A percentile compares a stretch with the other conserved stretches of the same genome.
These are phyloP conservation scores for Benitochromis conjunctus DNA, from an alignment of 2,113 vertebrate species.

Conservation along the genomic window DNA sequence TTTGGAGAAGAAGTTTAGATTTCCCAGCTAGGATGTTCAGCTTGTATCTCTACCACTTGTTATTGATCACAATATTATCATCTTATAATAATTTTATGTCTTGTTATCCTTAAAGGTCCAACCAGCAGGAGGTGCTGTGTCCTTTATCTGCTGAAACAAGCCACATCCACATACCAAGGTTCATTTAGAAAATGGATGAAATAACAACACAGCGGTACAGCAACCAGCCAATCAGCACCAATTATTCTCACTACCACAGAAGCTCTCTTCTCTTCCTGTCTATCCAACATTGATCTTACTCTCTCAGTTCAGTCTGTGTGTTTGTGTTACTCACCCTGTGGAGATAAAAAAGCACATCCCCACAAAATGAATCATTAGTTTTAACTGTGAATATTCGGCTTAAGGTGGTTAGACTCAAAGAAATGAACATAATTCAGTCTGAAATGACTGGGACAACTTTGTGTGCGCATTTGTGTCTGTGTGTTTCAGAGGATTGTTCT, in stretches of 20 bases:
- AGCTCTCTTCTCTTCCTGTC: background rate
- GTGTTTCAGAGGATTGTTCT: conserved; percentile 1
- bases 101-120: background rate
- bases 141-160: background rate
- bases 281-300: background rate
- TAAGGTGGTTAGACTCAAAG: background rate
- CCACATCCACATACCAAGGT: background rate
- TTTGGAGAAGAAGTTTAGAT: background rate
- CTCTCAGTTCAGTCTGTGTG: background rate
- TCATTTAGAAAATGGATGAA: conserved; percentile 12
- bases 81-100: background rate
- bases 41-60: background rate
- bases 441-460: background rate
- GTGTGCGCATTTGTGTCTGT: background rate
- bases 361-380: background rate
- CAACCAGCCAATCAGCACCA: background rate
- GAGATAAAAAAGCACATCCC: background rate
- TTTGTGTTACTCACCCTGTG: background rate
- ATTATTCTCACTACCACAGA: background rate
- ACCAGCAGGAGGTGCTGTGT: conserved; percentile 3
- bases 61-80: background rate
- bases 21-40: background rate
- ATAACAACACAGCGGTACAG: background rate
- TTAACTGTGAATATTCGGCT: background rate
- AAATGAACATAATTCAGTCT: background rate